These are phyloP conservation scores for Seriola quinqueradiata DNA, from an alignment of 2,113 vertebrate species.

Conservation along the genomic window DNA sequence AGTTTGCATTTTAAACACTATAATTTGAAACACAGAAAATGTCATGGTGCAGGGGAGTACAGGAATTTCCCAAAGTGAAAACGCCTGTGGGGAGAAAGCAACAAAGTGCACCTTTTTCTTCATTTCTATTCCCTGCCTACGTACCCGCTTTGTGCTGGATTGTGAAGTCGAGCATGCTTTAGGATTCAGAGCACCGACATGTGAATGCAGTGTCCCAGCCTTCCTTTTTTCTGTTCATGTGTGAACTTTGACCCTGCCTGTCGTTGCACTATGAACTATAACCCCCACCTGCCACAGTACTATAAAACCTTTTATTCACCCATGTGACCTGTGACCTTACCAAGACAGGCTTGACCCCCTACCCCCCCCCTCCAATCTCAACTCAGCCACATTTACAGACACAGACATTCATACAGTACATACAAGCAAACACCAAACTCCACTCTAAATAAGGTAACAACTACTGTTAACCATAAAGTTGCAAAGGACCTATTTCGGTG, in stretches of 20 bases:
- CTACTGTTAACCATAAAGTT: conserved; percentile 27
- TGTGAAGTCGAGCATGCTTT: conserved; percentile 69
- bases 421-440: conserved; percentile 4
- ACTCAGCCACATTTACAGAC: conserved; percentile 26
- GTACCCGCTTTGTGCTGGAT: conserved; percentile 46
- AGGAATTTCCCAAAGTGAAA: conserved; percentile 49
- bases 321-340: conserved; percentile 42
- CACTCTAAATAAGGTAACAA: conserved; percentile 11
- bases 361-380: background rate
- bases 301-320: conserved; percentile 34
- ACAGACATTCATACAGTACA: conserved; percentile 9
- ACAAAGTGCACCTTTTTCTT: conserved; percentile 23
- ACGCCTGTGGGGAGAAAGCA: conserved; percentile 8
- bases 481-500: conserved; percentile 25
- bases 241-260: conserved; percentile 54
- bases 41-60: conserved; percentile 26
- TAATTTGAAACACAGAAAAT: conserved; percentile 35
- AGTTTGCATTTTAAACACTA: conserved; percentile 3
- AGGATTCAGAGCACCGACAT: conserved; percentile 49
- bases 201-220: conserved; percentile 58
- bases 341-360: conserved; percentile 25
- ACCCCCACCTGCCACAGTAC: conserved; percentile 52
- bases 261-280: conserved; percentile 56
- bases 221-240: conserved; percentile 44
- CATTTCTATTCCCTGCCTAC: conserved; percentile 36